Evolutionary conservation across 1,140 invertebrate genomes (phyloP).

Genomic region (Drosophila persimilis): DNA sequence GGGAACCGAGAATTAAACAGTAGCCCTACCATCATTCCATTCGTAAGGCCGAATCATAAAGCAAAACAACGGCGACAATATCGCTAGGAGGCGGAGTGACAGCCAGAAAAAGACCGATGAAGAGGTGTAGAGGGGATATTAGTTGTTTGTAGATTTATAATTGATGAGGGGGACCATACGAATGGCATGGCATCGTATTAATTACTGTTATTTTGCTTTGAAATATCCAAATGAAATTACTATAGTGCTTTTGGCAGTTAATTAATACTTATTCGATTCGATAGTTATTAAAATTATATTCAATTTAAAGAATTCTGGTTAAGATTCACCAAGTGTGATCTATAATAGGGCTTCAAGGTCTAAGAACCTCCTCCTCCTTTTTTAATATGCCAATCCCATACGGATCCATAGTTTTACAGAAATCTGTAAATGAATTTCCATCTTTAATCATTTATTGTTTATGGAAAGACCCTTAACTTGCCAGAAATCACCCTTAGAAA

Average conservation of each 20-base stretch:
- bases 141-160: slow-evolving; percentile 47
- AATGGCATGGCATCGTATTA: slow-evolving; percentile 41
- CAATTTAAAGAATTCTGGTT: slow-evolving; percentile 9
- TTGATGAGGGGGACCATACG: slow-evolving; percentile 30
- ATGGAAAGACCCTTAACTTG: no score
- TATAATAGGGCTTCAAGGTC: no score
- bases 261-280: slow-evolving; percentile 18
- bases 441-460: no score
- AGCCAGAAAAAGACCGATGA: slow-evolving; percentile 12
- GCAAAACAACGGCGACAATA: slow-evolving; percentile 28
- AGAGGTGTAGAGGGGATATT: slow-evolving; percentile 2
- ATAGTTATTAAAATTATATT: slow-evolving; percentile 40
- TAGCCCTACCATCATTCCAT: slow-evolving; percentile 52
- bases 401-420: no score
- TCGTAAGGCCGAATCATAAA: slow-evolving; percentile 21
- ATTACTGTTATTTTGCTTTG: slow-evolving; percentile 48
- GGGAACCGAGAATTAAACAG: slow-evolving; percentile 60
- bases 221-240: slow-evolving; percentile 30
- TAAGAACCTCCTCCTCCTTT: no score
- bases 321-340: not conserved
- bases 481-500: no score
- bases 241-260: slow-evolving; percentile 36
- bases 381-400: no score
- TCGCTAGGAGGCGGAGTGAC: slow-evolving; percentile 24
- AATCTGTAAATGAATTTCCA: no score